A percentile compares a stretch with the other conserved stretches of the same genome.
Evolutionary conservation across 2,888 invertebrate genomes (phyloP).

Genomic region (Ichneumon xanthorius): DNA sequence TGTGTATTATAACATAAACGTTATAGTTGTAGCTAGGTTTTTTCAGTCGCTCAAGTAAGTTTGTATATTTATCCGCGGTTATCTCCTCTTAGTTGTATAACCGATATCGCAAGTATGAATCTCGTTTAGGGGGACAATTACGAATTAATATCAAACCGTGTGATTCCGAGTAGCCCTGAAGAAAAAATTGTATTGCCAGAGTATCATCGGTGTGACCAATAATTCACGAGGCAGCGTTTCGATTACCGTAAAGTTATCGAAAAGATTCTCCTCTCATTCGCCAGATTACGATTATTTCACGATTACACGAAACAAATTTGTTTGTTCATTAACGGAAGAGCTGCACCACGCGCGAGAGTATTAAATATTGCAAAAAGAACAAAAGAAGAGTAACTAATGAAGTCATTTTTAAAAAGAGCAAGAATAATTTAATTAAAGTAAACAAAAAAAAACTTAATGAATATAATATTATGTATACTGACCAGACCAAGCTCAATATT

Average conservation of each 20-base stretch:
- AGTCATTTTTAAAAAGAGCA: constrained; percentile 64
- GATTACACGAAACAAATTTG: constrained; percentile 20
- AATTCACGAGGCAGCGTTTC: constrained; percentile 27
- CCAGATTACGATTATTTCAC: constrained; percentile 33
- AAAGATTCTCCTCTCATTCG: constrained; percentile 20
- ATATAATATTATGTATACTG: constrained; percentile 80
- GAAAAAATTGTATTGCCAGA: constrained; percentile 17
- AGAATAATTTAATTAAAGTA: constrained; percentile 71
- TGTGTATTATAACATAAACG: constrained; percentile 56
- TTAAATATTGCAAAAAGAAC: constrained; percentile 39
- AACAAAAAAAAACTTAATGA: constrained; percentile 68
- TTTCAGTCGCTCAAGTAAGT: constrained; percentile 52
- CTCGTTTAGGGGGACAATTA: constrained; percentile 45
- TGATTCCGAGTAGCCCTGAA: constrained; percentile 47
- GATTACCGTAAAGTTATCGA: constrained; percentile 18
- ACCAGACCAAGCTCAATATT: constrained; percentile 85
- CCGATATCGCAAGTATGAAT: constrained; percentile 47
- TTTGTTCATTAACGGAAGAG: constrained; percentile 56
- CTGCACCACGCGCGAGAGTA: constrained; percentile 66
- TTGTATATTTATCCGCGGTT: constrained; percentile 41
- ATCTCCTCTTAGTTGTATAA: constrained; percentile 31
- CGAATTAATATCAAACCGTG: constrained; percentile 61
- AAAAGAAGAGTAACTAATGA: constrained; percentile 53
- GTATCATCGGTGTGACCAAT: constrained; percentile 56
- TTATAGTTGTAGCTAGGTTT: constrained; percentile 42